Conservation (phyloP, 2,797 vertebrate species). For the Kryptolebias ocellatus region DNA sequence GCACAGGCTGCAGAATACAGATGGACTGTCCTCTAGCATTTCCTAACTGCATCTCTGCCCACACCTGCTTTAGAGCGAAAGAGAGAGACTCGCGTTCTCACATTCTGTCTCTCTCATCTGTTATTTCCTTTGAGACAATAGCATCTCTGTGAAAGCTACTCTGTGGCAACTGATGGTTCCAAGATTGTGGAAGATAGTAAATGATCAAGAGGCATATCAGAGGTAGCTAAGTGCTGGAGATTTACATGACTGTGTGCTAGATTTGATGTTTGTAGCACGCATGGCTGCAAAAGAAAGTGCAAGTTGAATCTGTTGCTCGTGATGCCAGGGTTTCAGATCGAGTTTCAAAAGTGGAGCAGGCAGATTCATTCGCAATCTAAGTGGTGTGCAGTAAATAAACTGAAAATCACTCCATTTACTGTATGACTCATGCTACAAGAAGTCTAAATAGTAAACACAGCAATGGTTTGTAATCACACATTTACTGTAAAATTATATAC, state of each 20-base stretch:
- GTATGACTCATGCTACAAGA: slow-evolving; percentile 44
- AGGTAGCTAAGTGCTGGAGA: slow-evolving; percentile 5
- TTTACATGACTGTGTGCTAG: slow-evolving; percentile 1
- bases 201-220: background rate
- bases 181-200: background rate
- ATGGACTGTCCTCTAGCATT: slow-evolving; percentile 64
- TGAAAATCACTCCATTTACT: slow-evolving; percentile 55
- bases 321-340: slow-evolving; percentile 29
- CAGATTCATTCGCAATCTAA: slow-evolving; percentile 48
- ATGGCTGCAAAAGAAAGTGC: slow-evolving; percentile 29
- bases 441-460: slow-evolving; percentile 1
- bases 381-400: slow-evolving; percentile 41
- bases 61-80: slow-evolving; percentile 62
- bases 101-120: slow-evolving; percentile 62
- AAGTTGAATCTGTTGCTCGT: slow-evolving; percentile 21
- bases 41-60: slow-evolving; percentile 63
- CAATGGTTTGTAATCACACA: slow-evolving; percentile 6
- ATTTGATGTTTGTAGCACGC: slow-evolving; percentile 9
- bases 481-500: background rate
- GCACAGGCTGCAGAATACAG: slow-evolving; percentile 67
- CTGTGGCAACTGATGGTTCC: slow-evolving; percentile 4
- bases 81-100: slow-evolving; percentile 39
- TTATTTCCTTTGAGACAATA: slow-evolving; percentile 48
- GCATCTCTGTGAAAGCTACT: slow-evolving; percentile 34
- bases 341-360: slow-evolving; percentile 38